Evolutionary conservation across 2,113 vertebrate species (phyloP).

Genomic region (Daboia siamensis): DNA sequence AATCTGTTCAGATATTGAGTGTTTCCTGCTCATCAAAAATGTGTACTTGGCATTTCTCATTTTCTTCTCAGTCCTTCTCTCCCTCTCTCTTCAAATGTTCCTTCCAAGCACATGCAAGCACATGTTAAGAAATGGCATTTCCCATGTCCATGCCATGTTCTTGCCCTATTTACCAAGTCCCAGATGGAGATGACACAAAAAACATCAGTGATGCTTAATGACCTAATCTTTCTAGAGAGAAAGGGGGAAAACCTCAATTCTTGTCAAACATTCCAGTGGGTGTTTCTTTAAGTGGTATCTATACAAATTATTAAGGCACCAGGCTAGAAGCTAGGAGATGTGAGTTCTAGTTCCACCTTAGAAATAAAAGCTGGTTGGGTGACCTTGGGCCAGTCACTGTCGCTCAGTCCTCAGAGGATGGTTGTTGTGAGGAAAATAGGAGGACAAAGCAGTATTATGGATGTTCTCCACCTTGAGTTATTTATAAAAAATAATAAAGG

Average conservation of each 20-base stretch:
- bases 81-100: background rate
- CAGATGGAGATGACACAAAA: constrained; percentile 47
- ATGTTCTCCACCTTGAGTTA: background rate
- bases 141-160: background rate
- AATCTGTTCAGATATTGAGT: constrained; percentile 51
- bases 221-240: constrained; percentile 62
- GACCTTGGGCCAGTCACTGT: background rate
- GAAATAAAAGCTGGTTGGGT: background rate
- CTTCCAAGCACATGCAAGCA: background rate
- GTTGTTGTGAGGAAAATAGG: background rate
- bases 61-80: background rate
- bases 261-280: constrained; percentile 44
- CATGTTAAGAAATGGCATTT: background rate
- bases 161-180: constrained; percentile 9
- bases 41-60: background rate
- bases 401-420: background rate
- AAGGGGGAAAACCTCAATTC: constrained; percentile 39
- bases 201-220: constrained; percentile 54
- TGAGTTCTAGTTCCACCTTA: background rate
- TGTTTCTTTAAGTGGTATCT: constrained; percentile 51
- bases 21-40: constrained; percentile 29
- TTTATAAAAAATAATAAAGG: background rate
- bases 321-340: background rate
- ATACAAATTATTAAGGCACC: background rate
- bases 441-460: background rate